phyloP scores from a whole-genome alignment of 2,888 invertebrate genomes.

The Caenorhabditis japonica region DNA sequence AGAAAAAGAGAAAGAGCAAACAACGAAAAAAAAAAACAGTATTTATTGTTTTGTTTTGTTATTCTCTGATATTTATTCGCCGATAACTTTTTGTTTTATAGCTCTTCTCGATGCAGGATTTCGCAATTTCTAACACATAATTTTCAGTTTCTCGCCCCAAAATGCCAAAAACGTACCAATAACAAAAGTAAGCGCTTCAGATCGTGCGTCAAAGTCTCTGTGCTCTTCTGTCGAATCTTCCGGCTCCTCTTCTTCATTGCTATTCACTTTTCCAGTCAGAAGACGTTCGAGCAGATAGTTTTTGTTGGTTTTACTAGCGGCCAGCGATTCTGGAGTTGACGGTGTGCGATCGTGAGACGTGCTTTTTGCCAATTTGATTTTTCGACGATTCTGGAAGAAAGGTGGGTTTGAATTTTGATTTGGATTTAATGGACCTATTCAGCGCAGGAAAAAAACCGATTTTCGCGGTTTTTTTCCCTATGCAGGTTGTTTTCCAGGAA shows the following conservation, averaged over 20 bases:
- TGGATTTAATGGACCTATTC: too few relatives aligned
- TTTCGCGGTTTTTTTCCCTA: too few relatives aligned
- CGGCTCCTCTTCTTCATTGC: slow-evolving; percentile 30
- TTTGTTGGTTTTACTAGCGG: slow-evolving; percentile 50
- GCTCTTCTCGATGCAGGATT: slow-evolving; percentile 6
- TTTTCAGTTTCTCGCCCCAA: background rate
- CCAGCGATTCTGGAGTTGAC: slow-evolving; percentile 21
- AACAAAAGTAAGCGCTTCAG: slow-evolving; percentile 67
- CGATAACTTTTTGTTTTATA: slow-evolving; percentile 6
- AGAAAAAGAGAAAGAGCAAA: slow-evolving; percentile 3
- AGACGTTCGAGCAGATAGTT: slow-evolving; percentile 57
- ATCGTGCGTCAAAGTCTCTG: slow-evolving; percentile 53
- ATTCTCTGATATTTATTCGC: too few relatives aligned
- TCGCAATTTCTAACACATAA: slow-evolving; percentile 5
- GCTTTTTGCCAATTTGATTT: slow-evolving; percentile 34
- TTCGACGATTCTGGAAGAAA: slow-evolving; percentile 32
- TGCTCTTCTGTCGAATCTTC: slow-evolving; percentile 22
- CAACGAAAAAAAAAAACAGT: slow-evolving; percentile 8
- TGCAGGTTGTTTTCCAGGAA: too few relatives aligned
- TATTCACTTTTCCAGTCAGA: slow-evolving; percentile 41
- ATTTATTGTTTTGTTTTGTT: background rate
- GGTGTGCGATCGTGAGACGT: slow-evolving; percentile 36
- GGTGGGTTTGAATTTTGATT: background rate
- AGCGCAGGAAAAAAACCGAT: too few relatives aligned
- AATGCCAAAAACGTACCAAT: slow-evolving; percentile 42